phyloP scores from a whole-genome alignment of 2,888 invertebrate species.

The Sympetrum striolatum region DNA sequence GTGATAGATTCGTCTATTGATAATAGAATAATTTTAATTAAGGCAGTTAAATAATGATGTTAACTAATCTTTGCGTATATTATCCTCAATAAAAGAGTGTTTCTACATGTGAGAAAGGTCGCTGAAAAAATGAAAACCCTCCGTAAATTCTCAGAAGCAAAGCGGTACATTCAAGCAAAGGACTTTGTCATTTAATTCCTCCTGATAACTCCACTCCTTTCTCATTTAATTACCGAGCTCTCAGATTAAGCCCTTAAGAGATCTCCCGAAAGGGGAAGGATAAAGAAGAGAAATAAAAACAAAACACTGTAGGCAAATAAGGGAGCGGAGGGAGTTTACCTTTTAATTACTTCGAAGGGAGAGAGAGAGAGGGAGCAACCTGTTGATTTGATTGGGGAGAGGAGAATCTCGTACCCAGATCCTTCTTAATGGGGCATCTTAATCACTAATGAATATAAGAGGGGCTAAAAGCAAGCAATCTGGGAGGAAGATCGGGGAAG shows the following conservation, averaged over 20 bases:
- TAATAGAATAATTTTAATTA: too few species aligned
- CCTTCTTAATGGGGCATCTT: slow-evolving; percentile 29
- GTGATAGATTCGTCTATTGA: too few species aligned
- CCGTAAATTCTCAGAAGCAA: too few species aligned
- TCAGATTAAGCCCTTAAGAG: not conserved
- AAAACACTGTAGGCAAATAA: not conserved
- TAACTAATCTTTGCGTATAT: too few species aligned
- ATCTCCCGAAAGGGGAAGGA: not conserved
- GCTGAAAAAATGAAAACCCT: too few species aligned
- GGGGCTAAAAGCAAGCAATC: not conserved
- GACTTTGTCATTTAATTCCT: too few species aligned
- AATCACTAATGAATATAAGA: slow-evolving; percentile 40
- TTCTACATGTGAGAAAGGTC: too few species aligned
- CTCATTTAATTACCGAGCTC: too few species aligned
- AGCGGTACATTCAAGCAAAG: too few species aligned
- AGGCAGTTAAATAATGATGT: too few species aligned
- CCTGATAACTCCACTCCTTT: too few species aligned
- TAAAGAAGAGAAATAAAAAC: not conserved
- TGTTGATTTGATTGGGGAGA: slow-evolving; percentile 16
- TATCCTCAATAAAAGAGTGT: too few species aligned
- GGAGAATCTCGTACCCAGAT: slow-evolving; percentile 23
- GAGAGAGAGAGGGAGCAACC: not conserved
- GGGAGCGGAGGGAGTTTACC: not conserved
- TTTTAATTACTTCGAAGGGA: slow-evolving; percentile 2
- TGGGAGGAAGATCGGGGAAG: not conserved